Conservation (phyloP, 2,797 vertebrate genomes). For the Sphenodon punctatus region DNA sequence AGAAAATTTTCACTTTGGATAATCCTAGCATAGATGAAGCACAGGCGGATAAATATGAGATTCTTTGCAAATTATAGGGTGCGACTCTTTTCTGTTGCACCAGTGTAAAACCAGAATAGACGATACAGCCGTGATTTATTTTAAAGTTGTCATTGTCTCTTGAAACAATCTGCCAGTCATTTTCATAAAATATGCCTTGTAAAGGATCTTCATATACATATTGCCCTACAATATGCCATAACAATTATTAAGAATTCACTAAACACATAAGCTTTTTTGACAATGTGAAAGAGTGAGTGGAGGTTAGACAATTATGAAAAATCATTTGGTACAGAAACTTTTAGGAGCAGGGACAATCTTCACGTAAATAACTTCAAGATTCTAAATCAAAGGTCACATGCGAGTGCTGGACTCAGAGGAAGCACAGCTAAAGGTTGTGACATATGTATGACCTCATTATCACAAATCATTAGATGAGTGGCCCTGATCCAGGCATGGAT, state of each 20-base stretch:
- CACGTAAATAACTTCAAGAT: not conserved
- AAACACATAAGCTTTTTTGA: fast-evolving
- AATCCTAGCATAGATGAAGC: not conserved
- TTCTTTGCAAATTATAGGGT: not conserved
- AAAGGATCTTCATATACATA: not conserved
- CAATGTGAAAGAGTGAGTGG: not conserved
- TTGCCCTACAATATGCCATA: not conserved
- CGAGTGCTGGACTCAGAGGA: not conserved
- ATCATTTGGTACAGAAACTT: not conserved
- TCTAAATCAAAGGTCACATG: not conserved
- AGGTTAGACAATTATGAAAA: not conserved
- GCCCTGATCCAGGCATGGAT: no score
- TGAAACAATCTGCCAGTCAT: not conserved
- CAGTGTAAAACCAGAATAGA: not conserved
- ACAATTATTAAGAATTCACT: not conserved
- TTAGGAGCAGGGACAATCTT: not conserved
- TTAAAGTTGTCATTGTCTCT: not conserved
- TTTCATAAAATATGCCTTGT: not conserved
- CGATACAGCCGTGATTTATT: not conserved
- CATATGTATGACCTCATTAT: not conserved
- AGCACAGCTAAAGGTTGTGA: not conserved
- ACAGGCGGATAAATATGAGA: not conserved
- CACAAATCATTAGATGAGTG: not conserved
- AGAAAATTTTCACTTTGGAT: not conserved
- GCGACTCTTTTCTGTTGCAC: not conserved